These are phyloP conservation scores for Athalia circularis DNA, from an alignment of 2,888 invertebrate species.

Conservation along the genomic window DNA sequence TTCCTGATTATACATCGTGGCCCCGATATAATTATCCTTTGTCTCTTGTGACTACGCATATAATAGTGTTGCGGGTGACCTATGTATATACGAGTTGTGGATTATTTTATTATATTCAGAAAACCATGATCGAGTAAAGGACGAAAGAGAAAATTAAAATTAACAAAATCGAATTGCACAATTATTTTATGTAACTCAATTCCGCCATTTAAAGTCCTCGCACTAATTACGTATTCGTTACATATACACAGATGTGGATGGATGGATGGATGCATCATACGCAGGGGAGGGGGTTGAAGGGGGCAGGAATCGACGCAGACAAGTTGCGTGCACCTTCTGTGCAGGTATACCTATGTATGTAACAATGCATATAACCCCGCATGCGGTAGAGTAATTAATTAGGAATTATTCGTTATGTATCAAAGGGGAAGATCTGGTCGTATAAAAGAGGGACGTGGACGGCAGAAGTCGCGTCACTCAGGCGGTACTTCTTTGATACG, in stretches of 20 bases:
- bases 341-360: neutral
- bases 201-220: no score
- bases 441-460: conserved; percentile 48
- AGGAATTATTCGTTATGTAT: conserved; percentile 61
- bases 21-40: conserved; percentile 12
- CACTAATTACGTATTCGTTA: no score
- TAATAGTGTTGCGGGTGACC: neutral
- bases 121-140: no score
- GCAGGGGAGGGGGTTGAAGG: conserved; percentile 11
- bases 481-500: conserved; percentile 68
- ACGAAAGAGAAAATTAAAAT: no score
- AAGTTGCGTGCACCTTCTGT: neutral
- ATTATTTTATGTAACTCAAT: no score
- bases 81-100: no score
- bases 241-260: no score
- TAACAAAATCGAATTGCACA: no score
- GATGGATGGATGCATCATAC: neutral
- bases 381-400: conserved; percentile 64
- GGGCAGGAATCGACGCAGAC: conserved; percentile 1
- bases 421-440: conserved; percentile 57
- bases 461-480: conserved; percentile 47
- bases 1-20: conserved; percentile 1
- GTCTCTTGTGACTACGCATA: no score
- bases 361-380: conserved; percentile 6
- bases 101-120: no score